These are phyloP conservation scores for Lasioglossum calceatum DNA, from an alignment of 2,888 invertebrate species.

Conservation along the genomic window DNA sequence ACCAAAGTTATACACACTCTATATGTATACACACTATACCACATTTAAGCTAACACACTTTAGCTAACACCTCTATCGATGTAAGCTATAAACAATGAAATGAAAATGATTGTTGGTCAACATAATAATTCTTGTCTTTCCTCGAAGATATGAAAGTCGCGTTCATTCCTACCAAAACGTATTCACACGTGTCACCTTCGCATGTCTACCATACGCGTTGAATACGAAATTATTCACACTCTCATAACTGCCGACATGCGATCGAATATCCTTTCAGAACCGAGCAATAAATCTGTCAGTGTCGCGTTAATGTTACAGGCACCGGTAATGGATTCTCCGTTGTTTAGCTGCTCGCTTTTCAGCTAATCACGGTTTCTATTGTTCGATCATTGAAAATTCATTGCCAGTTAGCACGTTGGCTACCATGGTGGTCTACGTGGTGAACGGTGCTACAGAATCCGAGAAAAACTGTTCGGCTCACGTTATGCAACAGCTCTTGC, in stretches of 20 bases:
- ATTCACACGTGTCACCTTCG: constrained; percentile 23
- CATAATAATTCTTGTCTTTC: no score
- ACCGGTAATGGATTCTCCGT: constrained; percentile 37
- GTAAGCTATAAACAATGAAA: no score
- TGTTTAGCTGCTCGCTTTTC: constrained; percentile 14
- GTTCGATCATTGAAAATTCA: constrained; percentile 11
- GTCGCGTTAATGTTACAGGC: constrained; percentile 34
- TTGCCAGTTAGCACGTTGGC: not conserved
- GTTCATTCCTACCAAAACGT: not conserved
- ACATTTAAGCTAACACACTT: no score
- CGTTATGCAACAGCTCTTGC: not conserved
- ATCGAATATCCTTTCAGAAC: constrained; percentile 49
- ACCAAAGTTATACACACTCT: no score
- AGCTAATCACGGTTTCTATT: constrained; percentile 15
- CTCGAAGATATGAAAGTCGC: no score
- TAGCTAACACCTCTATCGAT: no score
- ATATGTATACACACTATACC: no score
- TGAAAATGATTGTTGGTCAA: no score
- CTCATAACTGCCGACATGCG: constrained; percentile 18
- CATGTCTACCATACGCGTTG: constrained; percentile 5
- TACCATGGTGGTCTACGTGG: not conserved
- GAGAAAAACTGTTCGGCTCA: not conserved
- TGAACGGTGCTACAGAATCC: not conserved
- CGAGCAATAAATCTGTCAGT: constrained; percentile 50
- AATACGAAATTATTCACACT: constrained; percentile 43